Percentiles rank a stretch among this genome's conserved stretches.
Evolutionary conservation across 2,113 vertebrate species (phyloP).

Genomic region (Neogale vison): DNA sequence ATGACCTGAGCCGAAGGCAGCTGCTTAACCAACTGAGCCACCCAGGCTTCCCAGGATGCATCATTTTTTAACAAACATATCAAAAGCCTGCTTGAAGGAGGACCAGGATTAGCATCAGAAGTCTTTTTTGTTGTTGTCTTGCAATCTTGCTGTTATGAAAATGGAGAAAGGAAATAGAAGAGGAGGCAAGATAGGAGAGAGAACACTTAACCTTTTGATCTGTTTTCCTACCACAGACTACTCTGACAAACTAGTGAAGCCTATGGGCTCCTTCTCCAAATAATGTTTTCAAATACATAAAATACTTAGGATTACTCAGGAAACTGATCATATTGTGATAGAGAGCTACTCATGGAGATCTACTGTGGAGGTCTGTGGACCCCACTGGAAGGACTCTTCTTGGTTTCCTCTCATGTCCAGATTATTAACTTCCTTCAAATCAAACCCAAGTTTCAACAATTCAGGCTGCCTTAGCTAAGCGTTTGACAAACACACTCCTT

Average conservation of each 20-base stretch:
- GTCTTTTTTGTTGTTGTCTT: background rate
- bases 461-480: background rate
- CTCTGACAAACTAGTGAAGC: background rate
- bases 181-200: background rate
- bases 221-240: background rate
- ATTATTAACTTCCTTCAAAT: background rate
- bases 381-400: background rate
- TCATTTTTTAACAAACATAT: background rate
- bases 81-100: background rate
- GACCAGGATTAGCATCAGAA: background rate
- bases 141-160: background rate
- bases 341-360: background rate
- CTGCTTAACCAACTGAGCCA: too few relatives aligned
- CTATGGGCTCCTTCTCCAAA: background rate
- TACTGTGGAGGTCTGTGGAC: background rate
- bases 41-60: too few relatives aligned
- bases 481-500: background rate
- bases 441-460: background rate
- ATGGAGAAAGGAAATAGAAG: background rate
- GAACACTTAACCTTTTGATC: background rate
- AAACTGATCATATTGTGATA: background rate
- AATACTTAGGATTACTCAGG: background rate
- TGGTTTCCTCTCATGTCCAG: background rate
- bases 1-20: too few relatives aligned
- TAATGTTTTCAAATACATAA: background rate